Evolutionary conservation across 2,888 invertebrate species (phyloP), one percentile per base, ranked within the genome.

Genomic region (Autographa pulchrina): DNA sequence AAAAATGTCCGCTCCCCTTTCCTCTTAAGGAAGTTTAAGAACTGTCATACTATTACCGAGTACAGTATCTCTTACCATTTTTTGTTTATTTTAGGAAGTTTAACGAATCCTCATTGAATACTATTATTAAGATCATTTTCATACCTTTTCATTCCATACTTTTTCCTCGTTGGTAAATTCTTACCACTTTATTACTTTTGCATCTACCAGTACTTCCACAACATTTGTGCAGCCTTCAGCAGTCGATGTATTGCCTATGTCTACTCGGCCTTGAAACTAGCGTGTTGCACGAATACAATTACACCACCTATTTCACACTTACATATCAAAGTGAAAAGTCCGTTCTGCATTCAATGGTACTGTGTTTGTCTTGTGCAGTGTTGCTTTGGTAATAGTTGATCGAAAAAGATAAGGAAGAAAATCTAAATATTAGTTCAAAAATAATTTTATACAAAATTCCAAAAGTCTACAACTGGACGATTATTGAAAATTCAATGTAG

Each of bases 251-350:
- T 80, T 38, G 75, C 76, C 68, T 72, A 68, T 67, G 68, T 74
- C 68, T 73, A 65, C 35, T 72, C 65, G 77, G 20, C 78, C 82
- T 78, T 77, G 78, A 72, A 60, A 66, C 52, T 75, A 76, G 71
- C 88, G 87, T 89, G 89, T 81, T 82, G 89, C 92, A 91, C 90
- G 92, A 91, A 91, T 85, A 86, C 90, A 92, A 91, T 92, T 90
- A 89, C 88, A 79, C 75, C 81, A 86, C 83, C 85, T 88, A 86
- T 88, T 90, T 90, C 87, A 89, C 89, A 90, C 89, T 86, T 83
- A 76, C 80, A 70, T 74, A 74, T 74, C 66, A 82, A 82, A 84
- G 83, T 80, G 83, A 77, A 82, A 84, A 83, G 82, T 83, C 77
- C 32, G 41, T 66, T 73, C 38, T 68, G 65, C 63, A 76, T 78